These are phyloP conservation scores for Manis pentadactyla DNA, from an alignment of 2,797 vertebrate species.

Conservation along the genomic window DNA sequence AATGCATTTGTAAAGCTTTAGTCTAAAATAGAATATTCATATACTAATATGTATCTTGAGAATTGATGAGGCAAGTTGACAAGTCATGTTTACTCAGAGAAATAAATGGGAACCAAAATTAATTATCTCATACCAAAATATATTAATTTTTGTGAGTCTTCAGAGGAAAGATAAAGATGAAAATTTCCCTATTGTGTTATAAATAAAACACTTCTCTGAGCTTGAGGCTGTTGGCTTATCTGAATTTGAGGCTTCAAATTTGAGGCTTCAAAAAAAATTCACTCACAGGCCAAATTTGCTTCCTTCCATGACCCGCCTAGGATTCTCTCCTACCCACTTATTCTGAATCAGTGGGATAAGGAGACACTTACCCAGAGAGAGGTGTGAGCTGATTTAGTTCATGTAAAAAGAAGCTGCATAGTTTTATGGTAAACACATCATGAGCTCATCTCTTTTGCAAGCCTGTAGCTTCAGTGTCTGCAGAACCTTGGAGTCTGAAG, in stretches of 20 bases:
- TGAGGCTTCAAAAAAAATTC: background rate
- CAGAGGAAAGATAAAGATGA: too few species aligned
- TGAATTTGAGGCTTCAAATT: too few species aligned
- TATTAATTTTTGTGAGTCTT: background rate
- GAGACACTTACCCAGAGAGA: background rate
- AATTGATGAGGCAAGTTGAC: background rate
- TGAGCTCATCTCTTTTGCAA: background rate
- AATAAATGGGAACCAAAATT: background rate
- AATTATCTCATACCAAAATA: background rate
- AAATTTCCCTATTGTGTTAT: background rate
- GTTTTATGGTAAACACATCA: background rate
- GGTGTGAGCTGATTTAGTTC: accelerated
- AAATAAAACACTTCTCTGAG: background rate
- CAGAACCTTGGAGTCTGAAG: background rate
- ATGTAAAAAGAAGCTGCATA: background rate
- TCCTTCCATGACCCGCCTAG: background rate
- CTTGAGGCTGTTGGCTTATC: too few species aligned
- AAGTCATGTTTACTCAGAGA: background rate
- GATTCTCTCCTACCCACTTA: too few species aligned
- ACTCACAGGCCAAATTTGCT: background rate
- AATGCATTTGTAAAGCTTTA: background rate
- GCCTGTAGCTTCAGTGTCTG: background rate
- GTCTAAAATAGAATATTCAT: background rate
- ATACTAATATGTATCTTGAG: background rate
- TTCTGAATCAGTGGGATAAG: background rate